Evolutionary conservation across 2,888 invertebrate genomes (phyloP).

Genomic region (Calameuta pallipes): DNA sequence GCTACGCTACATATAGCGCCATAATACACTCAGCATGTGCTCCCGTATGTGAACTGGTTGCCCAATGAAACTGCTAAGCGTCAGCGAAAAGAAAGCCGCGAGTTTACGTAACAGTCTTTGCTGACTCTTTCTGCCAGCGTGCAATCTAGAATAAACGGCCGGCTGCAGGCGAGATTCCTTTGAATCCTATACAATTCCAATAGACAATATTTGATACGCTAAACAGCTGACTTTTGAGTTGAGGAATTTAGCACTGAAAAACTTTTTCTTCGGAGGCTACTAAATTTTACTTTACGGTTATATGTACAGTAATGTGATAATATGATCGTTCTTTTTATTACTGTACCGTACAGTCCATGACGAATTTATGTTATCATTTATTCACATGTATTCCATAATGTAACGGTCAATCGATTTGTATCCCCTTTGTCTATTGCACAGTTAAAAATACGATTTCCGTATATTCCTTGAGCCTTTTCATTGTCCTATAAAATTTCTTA

Average conservation of each 20-base stretch:
- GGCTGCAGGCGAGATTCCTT: neutral
- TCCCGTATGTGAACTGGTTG: slow-evolving; percentile 38
- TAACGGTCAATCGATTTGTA: too few relatives aligned
- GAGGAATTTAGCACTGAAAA: neutral
- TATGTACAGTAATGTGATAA: neutral
- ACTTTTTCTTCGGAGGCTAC: neutral
- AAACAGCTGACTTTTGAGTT: neutral
- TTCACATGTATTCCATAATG: neutral
- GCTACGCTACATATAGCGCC: neutral
- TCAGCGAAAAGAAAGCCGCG: slow-evolving; percentile 62
- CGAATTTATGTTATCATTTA: neutral
- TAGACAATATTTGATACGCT: neutral
- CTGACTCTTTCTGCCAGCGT: slow-evolving; percentile 44
- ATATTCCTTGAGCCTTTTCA: neutral
- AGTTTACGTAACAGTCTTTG: slow-evolving; percentile 48
- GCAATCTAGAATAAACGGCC: slow-evolving; percentile 25
- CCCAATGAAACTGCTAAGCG: slow-evolving; percentile 54
- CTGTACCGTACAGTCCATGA: neutral
- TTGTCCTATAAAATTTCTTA: neutral
- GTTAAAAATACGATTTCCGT: neutral
- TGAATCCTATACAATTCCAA: neutral
- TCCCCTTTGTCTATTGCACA: neutral
- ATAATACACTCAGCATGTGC: neutral
- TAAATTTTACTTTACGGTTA: neutral
- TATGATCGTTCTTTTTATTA: neutral